Evolutionary conservation across 1,140 invertebrate species (phyloP).

Genomic region (Drosophila kikkawai): DNA sequence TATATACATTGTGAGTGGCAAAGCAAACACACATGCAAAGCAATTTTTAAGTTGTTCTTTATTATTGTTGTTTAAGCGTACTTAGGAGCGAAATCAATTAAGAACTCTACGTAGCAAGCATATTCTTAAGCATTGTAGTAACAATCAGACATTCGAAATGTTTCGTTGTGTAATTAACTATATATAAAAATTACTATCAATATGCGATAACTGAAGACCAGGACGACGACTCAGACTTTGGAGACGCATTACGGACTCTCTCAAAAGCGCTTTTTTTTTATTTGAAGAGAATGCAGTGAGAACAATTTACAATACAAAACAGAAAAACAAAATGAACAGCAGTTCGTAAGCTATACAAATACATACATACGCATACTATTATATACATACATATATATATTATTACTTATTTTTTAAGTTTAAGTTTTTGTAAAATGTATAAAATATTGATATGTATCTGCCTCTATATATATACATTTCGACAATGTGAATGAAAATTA

Average conservation of each 20-base stretch:
- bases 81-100: constrained; percentile 11
- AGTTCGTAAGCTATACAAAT: constrained; percentile 45
- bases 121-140: constrained; percentile 35
- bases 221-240: constrained; percentile 11
- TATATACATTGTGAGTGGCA: constrained; percentile 48
- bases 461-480: constrained; percentile 52
- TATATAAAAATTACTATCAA: constrained; percentile 15
- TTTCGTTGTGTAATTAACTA: constrained; percentile 44
- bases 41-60: constrained; percentile 47
- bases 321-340: constrained; percentile 5
- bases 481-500: constrained; percentile 62
- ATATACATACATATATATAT: constrained; percentile 11
- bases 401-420: constrained; percentile 53
- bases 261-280: constrained; percentile 2
- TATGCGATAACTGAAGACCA: background rate
- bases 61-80: constrained; percentile 48
- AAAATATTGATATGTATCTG: constrained; percentile 59
- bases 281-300: constrained; percentile 3
- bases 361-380: constrained; percentile 1
- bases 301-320: constrained; percentile 18
- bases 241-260: constrained; percentile 17
- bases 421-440: constrained; percentile 66
- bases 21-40: constrained; percentile 29
- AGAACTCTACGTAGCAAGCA: constrained; percentile 16
- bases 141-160: constrained; percentile 58